Percentiles rank a stretch among this genome's conserved stretches.
phyloP scores from a whole-genome alignment of 2,888 invertebrate genomes.

The Zele albiditarsus region DNA sequence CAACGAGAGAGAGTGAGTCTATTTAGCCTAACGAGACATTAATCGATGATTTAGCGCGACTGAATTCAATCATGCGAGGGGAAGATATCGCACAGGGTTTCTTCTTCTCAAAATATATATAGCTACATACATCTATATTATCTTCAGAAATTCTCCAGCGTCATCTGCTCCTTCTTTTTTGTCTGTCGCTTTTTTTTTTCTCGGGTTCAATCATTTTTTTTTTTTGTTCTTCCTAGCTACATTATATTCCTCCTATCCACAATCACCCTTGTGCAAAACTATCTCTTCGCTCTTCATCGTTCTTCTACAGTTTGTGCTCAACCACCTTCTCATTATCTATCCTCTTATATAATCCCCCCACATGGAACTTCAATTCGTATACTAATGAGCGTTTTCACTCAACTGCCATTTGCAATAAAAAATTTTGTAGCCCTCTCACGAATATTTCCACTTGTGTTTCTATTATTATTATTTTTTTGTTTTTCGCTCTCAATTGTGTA shows the following conservation, averaged over 20 bases:
- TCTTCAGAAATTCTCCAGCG: conserved; percentile 41
- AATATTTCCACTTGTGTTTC: not conserved
- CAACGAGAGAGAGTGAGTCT: conserved; percentile 44
- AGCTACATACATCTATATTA: conserved; percentile 3
- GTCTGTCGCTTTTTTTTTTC: conserved; percentile 26
- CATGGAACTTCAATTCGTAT: conserved; percentile 40
- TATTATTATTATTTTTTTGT: not conserved
- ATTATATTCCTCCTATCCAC: not conserved
- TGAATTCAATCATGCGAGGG: conserved; percentile 66
- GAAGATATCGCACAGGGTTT: conserved; percentile 58
- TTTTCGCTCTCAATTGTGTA: not conserved
- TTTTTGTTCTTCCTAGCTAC: not conserved
- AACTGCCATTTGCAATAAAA: conserved; percentile 18
- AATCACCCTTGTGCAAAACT: not conserved
- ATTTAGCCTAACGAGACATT: conserved; percentile 67
- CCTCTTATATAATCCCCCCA: conserved; percentile 26
- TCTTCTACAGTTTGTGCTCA: conserved; percentile 13
- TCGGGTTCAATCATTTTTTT: not conserved
- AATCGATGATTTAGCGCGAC: conserved; percentile 66
- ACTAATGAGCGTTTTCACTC: conserved; percentile 45
- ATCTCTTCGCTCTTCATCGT: not conserved
- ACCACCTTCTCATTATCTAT: conserved; percentile 40
- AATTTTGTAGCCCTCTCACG: not conserved
- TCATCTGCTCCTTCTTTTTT: conserved; percentile 45
- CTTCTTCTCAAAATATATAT: conserved; percentile 37